Conservation (phyloP, 2,888 invertebrate species). For the Heteropelma amictum region DNA sequence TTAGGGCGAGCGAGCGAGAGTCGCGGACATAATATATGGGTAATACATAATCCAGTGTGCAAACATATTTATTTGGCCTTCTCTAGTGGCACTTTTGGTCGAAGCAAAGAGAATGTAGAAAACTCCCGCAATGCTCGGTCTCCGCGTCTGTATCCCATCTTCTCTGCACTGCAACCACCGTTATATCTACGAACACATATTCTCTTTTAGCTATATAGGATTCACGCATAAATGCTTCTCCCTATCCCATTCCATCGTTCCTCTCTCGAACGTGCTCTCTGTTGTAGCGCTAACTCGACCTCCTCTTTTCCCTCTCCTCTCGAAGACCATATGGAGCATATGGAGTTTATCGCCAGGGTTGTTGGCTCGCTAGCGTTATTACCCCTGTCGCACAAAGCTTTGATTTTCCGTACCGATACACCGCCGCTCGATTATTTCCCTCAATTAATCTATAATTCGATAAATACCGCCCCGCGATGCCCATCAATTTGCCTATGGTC, state of each 20-base stretch:
- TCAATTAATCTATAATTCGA: conserved; percentile 69
- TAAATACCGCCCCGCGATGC: conserved; percentile 64
- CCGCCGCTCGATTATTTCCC: conserved; percentile 65
- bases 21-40: conserved; percentile 61
- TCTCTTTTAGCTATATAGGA: conserved; percentile 31
- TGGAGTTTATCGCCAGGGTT: conserved; percentile 33
- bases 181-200: conserved; percentile 33
- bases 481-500: conserved; percentile 59
- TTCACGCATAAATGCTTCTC: conserved; percentile 33
- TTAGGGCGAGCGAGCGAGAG: conserved; percentile 59
- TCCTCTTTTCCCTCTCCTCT: not conserved
- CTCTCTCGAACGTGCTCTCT: conserved; percentile 3
- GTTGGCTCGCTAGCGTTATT: conserved; percentile 58
- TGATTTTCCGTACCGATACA: conserved; percentile 66
- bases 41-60: conserved; percentile 62
- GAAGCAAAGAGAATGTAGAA: conserved; percentile 26
- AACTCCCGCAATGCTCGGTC: conserved; percentile 32
- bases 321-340: not conserved
- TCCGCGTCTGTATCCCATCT: conserved; percentile 39
- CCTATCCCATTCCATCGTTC: conserved; percentile 25
- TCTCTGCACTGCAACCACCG: conserved; percentile 25
- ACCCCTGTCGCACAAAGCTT: conserved; percentile 64
- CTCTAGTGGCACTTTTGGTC: conserved; percentile 31
- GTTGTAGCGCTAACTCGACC: conserved; percentile 4
- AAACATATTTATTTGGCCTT: conserved; percentile 53